Conservation (phyloP, 1,140 invertebrate species). For the Drosophila trapezifrons region DNA sequence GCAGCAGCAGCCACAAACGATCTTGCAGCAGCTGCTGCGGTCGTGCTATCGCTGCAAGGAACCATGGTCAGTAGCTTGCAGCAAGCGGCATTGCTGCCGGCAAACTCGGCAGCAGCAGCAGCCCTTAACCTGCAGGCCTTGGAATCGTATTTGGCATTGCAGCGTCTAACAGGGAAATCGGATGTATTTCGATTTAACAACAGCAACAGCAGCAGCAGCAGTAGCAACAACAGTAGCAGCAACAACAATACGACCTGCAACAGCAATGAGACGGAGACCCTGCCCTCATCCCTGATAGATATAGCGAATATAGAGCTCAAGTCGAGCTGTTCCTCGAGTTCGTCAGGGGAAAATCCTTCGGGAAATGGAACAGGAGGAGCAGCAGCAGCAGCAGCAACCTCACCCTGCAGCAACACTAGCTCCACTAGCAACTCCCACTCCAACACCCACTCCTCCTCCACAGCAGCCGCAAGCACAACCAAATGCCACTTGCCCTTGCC, state of each 20-base stretch:
- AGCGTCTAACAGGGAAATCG: conserved; percentile 87
- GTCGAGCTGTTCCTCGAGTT: conserved; percentile 84
- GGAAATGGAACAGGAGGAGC: conserved; percentile 1
- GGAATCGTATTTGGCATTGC: conserved; percentile 92
- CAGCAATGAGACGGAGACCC: conserved; percentile 46
- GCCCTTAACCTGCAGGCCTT: conserved; percentile 92
- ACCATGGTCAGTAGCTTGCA: conserved; percentile 91
- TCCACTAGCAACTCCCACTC: conserved; percentile 22
- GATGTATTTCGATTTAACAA: conserved; percentile 74
- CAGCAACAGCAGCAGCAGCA: conserved; percentile 51
- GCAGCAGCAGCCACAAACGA: conserved; percentile 76
- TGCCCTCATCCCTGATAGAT: conserved; percentile 63
- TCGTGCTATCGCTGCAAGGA: conserved; percentile 90
- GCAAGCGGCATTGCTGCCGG: conserved; percentile 90
- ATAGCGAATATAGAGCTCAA: conserved; percentile 83
- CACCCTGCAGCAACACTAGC: conserved; percentile 30
- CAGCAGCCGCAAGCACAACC: conserved; percentile 26
- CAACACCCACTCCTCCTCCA: conserved; percentile 1
- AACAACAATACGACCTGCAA: conserved; percentile 28
- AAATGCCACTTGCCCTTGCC: conserved; percentile 67
- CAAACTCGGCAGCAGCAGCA: conserved; percentile 90
- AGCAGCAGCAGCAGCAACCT: conserved; percentile 22
- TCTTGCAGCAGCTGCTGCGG: conserved; percentile 84
- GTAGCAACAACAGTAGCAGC: conserved; percentile 41
- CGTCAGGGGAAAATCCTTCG: conserved; percentile 71